A percentile compares a stretch with the other conserved stretches of the same genome.
These are phyloP conservation scores for Lithophane leautieri DNA, from an alignment of 2,888 invertebrate species.

Conservation along the genomic window DNA sequence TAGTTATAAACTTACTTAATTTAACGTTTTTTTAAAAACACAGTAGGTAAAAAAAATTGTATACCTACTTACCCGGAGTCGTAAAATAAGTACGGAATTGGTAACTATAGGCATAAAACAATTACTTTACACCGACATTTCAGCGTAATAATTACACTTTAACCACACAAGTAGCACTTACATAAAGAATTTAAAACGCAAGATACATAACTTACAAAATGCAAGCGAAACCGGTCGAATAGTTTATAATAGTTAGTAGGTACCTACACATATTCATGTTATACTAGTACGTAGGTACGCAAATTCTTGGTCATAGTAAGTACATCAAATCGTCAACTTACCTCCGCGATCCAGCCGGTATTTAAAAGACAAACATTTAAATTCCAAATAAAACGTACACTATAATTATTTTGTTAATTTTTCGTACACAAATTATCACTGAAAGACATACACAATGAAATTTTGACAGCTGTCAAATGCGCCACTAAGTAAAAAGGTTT, in stretches of 20 bases:
- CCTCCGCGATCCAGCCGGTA: constrained; percentile 29
- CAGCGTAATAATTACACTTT: not conserved
- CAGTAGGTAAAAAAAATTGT: not conserved
- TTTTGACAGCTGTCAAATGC: constrained; percentile 78
- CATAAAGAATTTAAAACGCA: not conserved
- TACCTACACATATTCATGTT: constrained; percentile 20
- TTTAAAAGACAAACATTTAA: constrained; percentile 26
- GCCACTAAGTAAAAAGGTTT: constrained; percentile 41
- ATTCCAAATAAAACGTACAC: constrained; percentile 33
- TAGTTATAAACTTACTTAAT: not conserved
- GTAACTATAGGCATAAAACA: not conserved
- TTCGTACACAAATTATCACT: constrained; percentile 47
- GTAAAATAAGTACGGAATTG: not conserved
- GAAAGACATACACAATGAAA: constrained; percentile 55
- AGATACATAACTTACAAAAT: constrained; percentile 13
- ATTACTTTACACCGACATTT: not conserved
- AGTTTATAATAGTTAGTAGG: constrained; percentile 31
- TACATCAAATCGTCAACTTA: constrained; percentile 44
- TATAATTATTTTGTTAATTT: constrained; percentile 18
- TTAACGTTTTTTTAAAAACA: not conserved
- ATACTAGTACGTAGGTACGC: constrained; percentile 39
- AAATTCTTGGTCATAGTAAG: constrained; percentile 39
- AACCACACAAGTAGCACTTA: not conserved
- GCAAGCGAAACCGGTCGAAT: constrained; percentile 47
- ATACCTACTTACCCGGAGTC: not conserved